Percentiles rank a stretch among this genome's conserved stretches.
These are phyloP conservation scores for Eulemur rubriventer DNA, from an alignment of 2,797 vertebrate genomes.

Conservation along the genomic window DNA sequence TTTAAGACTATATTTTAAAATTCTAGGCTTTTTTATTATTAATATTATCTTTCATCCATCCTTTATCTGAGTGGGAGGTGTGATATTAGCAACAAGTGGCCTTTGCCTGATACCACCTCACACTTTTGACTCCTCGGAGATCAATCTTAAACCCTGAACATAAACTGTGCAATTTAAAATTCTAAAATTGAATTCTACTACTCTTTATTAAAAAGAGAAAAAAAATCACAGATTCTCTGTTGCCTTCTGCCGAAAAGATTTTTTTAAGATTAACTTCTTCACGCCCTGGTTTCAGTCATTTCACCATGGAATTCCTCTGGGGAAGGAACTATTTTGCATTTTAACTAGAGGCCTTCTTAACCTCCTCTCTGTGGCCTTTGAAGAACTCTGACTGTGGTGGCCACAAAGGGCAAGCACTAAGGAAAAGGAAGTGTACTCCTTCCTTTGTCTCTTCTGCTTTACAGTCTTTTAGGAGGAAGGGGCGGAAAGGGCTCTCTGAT, in stretches of 20 bases:
- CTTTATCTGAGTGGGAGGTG: background rate
- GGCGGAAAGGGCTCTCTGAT: conserved; percentile 53
- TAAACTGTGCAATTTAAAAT: background rate
- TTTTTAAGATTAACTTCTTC: conserved; percentile 34
- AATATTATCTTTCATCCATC: background rate
- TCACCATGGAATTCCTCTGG: conserved; percentile 19
- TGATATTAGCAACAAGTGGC: background rate
- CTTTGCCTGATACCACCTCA: background rate
- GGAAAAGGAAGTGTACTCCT: background rate
- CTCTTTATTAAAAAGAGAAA: background rate
- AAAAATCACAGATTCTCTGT: background rate
- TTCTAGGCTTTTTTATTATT: background rate
- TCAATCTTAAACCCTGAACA: background rate
- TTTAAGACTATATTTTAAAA: background rate
- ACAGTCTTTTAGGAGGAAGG: background rate
- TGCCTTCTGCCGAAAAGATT: conserved; percentile 3
- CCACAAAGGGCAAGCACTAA: conserved; percentile 57
- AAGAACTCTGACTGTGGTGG: conserved; percentile 49
- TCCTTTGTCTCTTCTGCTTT: conserved; percentile 57
- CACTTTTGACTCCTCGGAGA: background rate
- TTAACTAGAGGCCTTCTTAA: conserved; percentile 50
- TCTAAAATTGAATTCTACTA: background rate
- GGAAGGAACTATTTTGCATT: conserved; percentile 56
- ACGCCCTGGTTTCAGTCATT: conserved; percentile 20
- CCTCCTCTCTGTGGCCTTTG: conserved; percentile 61